A percentile compares a stretch with the other conserved stretches of the same genome.
Evolutionary conservation across 1,140 invertebrate species (phyloP).

Genomic region (Medauroidea extradentata): DNA sequence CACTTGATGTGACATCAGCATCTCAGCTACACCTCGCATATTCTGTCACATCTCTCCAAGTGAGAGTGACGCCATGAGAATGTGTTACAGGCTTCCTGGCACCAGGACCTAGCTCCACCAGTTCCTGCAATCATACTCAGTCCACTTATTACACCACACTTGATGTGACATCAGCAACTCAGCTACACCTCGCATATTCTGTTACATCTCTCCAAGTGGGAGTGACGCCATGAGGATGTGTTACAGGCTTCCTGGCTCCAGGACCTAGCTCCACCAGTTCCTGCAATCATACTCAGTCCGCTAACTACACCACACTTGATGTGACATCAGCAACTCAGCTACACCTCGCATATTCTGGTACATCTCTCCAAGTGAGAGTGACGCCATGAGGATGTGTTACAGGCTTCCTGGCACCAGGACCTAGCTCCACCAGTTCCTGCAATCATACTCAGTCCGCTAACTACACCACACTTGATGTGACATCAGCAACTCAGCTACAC

Average conservation of each 20-base stretch:
- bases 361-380: constrained; percentile 68
- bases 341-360: constrained; percentile 60
- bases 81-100: not conserved
- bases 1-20: too few species aligned
- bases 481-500: too few species aligned
- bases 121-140: not conserved
- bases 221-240: constrained; percentile 49
- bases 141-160: too few species aligned
- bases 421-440: not conserved
- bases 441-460: not conserved
- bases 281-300: not conserved
- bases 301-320: too few species aligned
- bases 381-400: constrained; percentile 42
- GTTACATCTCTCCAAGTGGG: constrained; percentile 69
- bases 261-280: not conserved
- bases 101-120: not conserved
- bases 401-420: not conserved
- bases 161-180: too few species aligned
- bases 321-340: too few species aligned
- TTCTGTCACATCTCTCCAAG: constrained; percentile 69
- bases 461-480: too few species aligned
- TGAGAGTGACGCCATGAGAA: constrained; percentile 57
- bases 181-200: constrained; percentile 58
- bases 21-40: constrained; percentile 57
- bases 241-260: not conserved